These are phyloP conservation scores for Leucophenga varia DNA, from an alignment of 1,140 invertebrate species.

Conservation along the genomic window DNA sequence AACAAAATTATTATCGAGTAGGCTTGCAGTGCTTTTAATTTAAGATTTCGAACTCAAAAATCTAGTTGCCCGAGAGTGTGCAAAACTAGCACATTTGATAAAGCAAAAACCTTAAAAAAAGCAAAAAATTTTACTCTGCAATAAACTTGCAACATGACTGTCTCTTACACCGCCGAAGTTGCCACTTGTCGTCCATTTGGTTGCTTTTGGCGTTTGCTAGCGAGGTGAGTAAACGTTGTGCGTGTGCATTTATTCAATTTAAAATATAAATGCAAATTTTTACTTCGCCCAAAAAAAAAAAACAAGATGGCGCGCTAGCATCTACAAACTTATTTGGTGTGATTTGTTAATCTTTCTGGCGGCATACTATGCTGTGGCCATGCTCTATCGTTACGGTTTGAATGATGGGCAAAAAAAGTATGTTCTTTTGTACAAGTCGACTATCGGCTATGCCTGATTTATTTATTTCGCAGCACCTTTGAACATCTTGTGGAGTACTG, in stretches of 20 bases:
- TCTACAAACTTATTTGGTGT: conserved; percentile 94
- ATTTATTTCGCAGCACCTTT: conserved; percentile 63
- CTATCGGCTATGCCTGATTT: background rate
- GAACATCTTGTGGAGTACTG: conserved; percentile 79
- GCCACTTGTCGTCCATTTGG: conserved; percentile 80
- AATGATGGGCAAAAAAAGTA: conserved; percentile 76
- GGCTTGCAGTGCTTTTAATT: too few species aligned
- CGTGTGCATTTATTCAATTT: conserved; percentile 85
- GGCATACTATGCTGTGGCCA: conserved; percentile 80
- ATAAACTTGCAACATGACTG: conserved; percentile 69
- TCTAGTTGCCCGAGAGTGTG: too few species aligned
- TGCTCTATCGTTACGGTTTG: conserved; percentile 80
- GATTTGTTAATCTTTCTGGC: conserved; percentile 83
- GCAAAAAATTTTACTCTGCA: too few species aligned
- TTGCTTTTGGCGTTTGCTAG: conserved; percentile 77
- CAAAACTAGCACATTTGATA: too few species aligned
- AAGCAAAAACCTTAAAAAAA: too few species aligned
- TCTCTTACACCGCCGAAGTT: conserved; percentile 84
- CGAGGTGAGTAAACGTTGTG: conserved; percentile 82
- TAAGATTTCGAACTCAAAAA: too few species aligned
- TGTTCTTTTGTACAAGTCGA: conserved; percentile 33
- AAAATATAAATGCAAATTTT: conserved; percentile 76
- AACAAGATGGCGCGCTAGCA: conserved; percentile 88
- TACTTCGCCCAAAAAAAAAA: conserved; percentile 63
- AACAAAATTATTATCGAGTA: too few species aligned